Evolutionary conservation across 2,888 invertebrate genomes (phyloP).

Genomic region (Caenorhabditis drosophilae): DNA sequence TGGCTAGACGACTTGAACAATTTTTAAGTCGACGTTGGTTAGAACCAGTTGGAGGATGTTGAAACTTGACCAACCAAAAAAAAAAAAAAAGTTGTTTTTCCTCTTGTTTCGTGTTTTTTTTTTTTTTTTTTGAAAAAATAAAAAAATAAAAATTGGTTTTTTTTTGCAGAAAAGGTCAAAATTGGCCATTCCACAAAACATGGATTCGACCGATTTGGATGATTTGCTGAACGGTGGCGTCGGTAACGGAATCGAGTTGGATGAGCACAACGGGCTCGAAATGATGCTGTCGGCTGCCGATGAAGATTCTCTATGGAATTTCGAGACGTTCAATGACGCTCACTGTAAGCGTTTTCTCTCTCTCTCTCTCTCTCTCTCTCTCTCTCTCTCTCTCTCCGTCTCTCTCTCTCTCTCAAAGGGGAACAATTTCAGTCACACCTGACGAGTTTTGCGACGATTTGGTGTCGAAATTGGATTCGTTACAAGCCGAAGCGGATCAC

Average conservation of each 20-base stretch:
- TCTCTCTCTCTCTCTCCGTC: no score
- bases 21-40: no score
- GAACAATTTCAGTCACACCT: constrained; percentile 3
- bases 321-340: not conserved
- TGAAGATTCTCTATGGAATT: not conserved
- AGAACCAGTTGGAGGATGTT: no score
- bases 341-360: constrained; percentile 4
- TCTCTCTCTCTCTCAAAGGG: no score
- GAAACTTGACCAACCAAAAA: no score
- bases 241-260: not conserved
- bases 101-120: no score
- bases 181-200: no score
- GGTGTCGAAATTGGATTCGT: constrained; percentile 4
- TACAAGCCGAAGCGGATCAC: constrained; percentile 15
- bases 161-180: no score
- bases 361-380: no score
- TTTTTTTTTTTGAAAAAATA: no score
- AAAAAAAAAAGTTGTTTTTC: not conserved
- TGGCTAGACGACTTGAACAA: no score
- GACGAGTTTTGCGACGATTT: constrained; percentile 11
- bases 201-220: constrained; percentile 1
- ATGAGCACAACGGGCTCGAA: constrained; percentile 1
- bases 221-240: not conserved
- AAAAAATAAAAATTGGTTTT: no score
- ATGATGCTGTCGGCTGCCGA: constrained; percentile 6